Evolutionary conservation across 1,140 invertebrate genomes (phyloP).

Genomic region (Lordiphosa stackelbergi): DNA sequence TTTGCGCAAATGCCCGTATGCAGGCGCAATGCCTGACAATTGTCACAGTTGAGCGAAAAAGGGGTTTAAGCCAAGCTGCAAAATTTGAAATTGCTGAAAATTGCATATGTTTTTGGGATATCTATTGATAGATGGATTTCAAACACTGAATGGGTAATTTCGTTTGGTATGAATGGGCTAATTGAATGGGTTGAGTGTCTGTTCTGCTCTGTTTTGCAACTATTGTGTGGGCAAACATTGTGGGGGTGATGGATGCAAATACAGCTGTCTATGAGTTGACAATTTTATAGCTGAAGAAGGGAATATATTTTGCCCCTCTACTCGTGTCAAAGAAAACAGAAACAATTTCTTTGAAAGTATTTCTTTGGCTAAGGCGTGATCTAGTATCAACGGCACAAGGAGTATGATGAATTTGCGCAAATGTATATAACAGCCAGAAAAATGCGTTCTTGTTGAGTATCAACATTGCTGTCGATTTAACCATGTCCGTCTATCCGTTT

Average conservation of each 20-base stretch:
- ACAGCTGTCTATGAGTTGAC: conserved; percentile 40
- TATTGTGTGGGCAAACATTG: conserved; percentile 20
- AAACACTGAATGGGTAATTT: conserved; percentile 26
- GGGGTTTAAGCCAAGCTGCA: conserved; percentile 46
- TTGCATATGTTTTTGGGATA: too few species aligned
- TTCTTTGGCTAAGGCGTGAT: too few species aligned
- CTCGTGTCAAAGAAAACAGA: too few species aligned
- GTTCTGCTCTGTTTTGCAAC: conserved; percentile 17
- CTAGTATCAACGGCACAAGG: too few species aligned
- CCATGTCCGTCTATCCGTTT: too few species aligned
- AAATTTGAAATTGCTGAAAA: conserved; percentile 21
- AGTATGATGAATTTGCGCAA: too few species aligned
- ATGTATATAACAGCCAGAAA: too few species aligned
- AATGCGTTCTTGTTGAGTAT: too few species aligned
- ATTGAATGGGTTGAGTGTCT: conserved; percentile 23
- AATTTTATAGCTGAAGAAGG: conserved; percentile 1
- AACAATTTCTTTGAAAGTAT: too few species aligned
- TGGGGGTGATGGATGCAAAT: conserved; percentile 34
- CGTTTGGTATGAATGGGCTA: conserved; percentile 32
- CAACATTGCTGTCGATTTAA: too few species aligned
- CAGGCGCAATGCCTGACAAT: conserved; percentile 13
- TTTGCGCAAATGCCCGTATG: conserved; percentile 48
- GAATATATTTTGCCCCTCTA: background rate
- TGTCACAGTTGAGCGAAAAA: conserved; percentile 20
- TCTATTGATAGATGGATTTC: background rate